Percentiles rank a stretch among this genome's conserved stretches.
phyloP scores from a whole-genome alignment of 2,113 vertebrate species.

The Micronycteris hirsuta region DNA sequence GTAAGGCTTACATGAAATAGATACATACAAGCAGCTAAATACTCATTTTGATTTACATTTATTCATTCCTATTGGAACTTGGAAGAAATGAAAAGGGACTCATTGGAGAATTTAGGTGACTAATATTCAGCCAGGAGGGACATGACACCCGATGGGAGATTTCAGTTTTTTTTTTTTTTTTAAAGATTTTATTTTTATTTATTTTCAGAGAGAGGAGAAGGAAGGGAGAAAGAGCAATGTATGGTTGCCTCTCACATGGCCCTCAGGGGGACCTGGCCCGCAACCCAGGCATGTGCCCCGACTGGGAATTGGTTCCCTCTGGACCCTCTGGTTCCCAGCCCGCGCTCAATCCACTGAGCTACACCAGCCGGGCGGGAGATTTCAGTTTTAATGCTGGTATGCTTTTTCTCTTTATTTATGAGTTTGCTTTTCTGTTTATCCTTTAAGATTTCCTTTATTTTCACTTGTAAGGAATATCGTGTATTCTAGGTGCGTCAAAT shows the following conservation, averaged over 20 bases:
- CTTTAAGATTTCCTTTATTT: neutral
- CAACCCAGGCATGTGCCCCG: too few species aligned
- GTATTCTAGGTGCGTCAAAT: neutral
- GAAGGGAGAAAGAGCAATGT: too few species aligned
- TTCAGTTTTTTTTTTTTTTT: too few species aligned
- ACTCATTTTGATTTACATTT: neutral
- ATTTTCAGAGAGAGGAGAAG: too few species aligned
- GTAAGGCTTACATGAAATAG: neutral
- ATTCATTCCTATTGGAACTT: neutral
- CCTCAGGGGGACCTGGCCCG: too few species aligned
- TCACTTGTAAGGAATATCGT: neutral
- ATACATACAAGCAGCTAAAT: neutral
- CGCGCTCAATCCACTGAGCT: too few species aligned
- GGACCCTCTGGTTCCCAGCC: too few species aligned
- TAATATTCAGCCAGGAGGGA: neutral
- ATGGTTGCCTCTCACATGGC: too few species aligned
- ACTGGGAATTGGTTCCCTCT: too few species aligned
- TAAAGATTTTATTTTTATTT: too few species aligned
- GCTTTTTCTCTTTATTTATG: neutral
- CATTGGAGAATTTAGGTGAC: neutral
- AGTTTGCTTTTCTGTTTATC: neutral
- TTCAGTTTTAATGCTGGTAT: neutral
- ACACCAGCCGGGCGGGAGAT: too few species aligned
- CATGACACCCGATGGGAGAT: neutral
- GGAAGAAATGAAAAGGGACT: neutral